Base-by-base conservation (phyloP, 1,140 invertebrate species). In the Diorhabda carinulata region DNA sequence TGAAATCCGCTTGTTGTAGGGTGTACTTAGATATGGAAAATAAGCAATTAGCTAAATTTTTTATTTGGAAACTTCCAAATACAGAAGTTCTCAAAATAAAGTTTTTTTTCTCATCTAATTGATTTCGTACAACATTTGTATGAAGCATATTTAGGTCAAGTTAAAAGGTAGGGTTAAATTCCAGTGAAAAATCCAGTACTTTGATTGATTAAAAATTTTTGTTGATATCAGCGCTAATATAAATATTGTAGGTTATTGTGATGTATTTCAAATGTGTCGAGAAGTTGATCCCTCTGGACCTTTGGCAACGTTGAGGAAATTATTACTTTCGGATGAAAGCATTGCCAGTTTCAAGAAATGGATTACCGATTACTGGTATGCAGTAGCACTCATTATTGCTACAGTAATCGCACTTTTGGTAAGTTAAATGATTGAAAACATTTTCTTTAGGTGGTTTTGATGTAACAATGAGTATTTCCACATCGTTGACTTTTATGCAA, bases 221-320 rank as follows among this genome's bases (percentile, higher is more conserved):
- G 6, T 52, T 52, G 4, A 41, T 40, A 61, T 61, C 41, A 40
- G 5, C 41, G 25, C 25, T 25, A 25, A 25, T 25, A 25, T 25
- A 25, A 25, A 25, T 25, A 25, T 40, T 45, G 64, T 95, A 79
- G 98, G 97, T 10, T 99, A 99, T 83, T 99, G 98, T 84, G 98
- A 99, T 84, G 96, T 98, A 56, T 99, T 98, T 83, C 94, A 98
- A 84, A 95, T 95, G 78, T 99, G 97, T 81, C 87, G 97, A 72
- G 92, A 95, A 82, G 94, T 97, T 66, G 94, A 97, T 86, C 95
- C 95, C 2, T 94, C 93, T 2, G 94, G 94, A n/a, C 94, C 94
- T n/a, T 83, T 97, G 76, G 94, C 94, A 10, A 96, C 94, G 10
- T 82, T 97, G 45, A 86, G 94, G 7, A 94, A 94, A 81, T 84